Evolutionary conservation across 2,113 vertebrate genomes (phyloP), one percentile per base, ranked within the genome.

Genomic region (Cyprinodon variegatus): DNA sequence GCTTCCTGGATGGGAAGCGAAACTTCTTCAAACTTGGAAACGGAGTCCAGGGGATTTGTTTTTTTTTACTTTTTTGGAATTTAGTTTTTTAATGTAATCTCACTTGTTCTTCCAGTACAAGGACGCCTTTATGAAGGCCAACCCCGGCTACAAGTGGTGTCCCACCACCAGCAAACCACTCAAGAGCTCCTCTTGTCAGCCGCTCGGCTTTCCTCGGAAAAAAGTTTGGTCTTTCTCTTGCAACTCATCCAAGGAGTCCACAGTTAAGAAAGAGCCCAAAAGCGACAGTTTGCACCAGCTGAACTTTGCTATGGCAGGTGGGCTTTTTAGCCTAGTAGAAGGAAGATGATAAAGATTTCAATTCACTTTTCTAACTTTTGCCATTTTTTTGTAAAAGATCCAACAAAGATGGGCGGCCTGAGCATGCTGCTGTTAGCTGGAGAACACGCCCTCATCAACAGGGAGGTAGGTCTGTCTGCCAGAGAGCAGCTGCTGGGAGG

Each of bases 121-220:
- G 74, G 97, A 99, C 92, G 98, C 98, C 38, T 99, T 99, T 87
- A 98, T 99, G 97, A 98, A 98, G 91, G 98, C 97, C 61, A 98
- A 99, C 75, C 98, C 98, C 37, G 98, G 97, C 76, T 99, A 99
- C 91, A 98, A 97, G 90, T 99, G 98, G 98, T 99, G 98, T 93
- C 97, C 98, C 62, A 95, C 97, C 67, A 98, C 96, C 85, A 99
- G 97, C 93, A 98, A 99, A 92, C 97, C 97, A 69, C 94, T 99
- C 45, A 99, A 98, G 91, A 96, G 94, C 41, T 93, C 96, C 22
- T 76, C 96, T 64, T 91, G 82, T 84, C 93, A 95, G 45, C 83
- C 95, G 65, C 93, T 97, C 78, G 94, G 94, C 38, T 96, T 93
- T 11, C 91, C 92, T 72, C 94, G 97, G 77, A 99, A 99, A 90